Conservation (phyloP, 2,113 vertebrate genomes). For the Centrocercus urophasianus region DNA sequence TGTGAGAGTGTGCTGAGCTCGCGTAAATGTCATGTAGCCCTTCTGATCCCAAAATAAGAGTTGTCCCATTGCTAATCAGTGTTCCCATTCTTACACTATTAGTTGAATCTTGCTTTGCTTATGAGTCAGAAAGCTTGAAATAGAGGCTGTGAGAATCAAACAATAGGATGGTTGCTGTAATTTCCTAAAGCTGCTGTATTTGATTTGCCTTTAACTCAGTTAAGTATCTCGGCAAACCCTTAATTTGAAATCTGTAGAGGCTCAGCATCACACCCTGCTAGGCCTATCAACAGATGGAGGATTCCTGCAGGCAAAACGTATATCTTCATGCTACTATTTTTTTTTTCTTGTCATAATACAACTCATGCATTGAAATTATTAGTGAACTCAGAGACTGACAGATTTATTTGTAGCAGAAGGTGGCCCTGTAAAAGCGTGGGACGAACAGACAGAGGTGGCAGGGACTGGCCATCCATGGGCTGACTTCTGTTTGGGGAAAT, state of each 20-base stretch:
- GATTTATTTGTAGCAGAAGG: neutral
- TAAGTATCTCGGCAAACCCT: constrained; percentile 45
- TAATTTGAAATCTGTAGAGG: constrained; percentile 31
- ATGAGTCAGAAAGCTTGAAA: neutral
- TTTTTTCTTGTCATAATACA: neutral
- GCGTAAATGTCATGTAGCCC: accelerated
- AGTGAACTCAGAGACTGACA: neutral
- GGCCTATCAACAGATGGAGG: constrained; percentile 58
- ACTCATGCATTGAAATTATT: constrained; percentile 5
- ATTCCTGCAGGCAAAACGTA: constrained; percentile 48
- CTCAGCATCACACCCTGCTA: constrained; percentile 48
- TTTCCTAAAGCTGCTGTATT: constrained; percentile 36
- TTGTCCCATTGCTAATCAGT: neutral
- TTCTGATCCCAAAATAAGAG: neutral
- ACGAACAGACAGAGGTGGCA: neutral
- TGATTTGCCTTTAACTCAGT: constrained; percentile 53
- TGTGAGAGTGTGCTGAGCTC: neutral
- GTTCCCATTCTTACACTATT: neutral
- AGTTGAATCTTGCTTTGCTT: neutral
- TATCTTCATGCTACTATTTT: neutral
- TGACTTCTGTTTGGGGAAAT: neutral
- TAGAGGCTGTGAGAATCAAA: neutral
- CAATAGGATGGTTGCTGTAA: neutral
- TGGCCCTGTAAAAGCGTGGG: neutral
- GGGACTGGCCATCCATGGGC: neutral